A percentile compares a stretch with the other conserved stretches of the same genome.
Conservation (phyloP, 2,888 invertebrate genomes). For the Rotaria socialis region DNA sequence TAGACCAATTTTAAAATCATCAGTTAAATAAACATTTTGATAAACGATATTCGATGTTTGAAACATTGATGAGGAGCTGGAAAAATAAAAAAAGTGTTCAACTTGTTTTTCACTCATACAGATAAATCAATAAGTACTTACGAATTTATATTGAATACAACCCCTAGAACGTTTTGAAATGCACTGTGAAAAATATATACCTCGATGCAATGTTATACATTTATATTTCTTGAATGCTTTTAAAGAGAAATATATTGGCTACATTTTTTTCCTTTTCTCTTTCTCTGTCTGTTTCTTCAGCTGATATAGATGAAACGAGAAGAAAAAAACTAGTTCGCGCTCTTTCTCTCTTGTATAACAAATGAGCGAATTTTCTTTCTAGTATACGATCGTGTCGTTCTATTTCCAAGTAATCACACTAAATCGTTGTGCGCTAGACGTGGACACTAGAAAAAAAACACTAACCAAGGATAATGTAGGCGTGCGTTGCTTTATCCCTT, state of each 20-base stretch:
- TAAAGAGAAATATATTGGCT: conserved; percentile 7
- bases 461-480: not conserved
- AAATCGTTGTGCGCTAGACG: not conserved
- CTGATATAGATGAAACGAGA: not conserved
- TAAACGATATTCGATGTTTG: not conserved
- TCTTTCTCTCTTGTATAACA: not conserved
- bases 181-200: not conserved
- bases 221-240: not conserved
- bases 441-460: not conserved
- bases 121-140: not conserved
- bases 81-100: not conserved
- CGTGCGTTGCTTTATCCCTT: not conserved
- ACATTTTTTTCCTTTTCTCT: not conserved
- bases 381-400: not conserved
- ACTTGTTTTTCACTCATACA: not conserved
- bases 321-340: not conserved
- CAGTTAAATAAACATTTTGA: not conserved
- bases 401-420: not conserved
- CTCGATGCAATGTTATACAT: not conserved
- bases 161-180: not conserved
- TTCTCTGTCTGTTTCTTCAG: not conserved
- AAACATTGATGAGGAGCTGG: not conserved
- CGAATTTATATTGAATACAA: not conserved
- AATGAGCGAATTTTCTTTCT: not conserved
- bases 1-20: not conserved